These are phyloP conservation scores for Antheraea mylitta DNA, from an alignment of 1,140 invertebrate species.

Conservation along the genomic window DNA sequence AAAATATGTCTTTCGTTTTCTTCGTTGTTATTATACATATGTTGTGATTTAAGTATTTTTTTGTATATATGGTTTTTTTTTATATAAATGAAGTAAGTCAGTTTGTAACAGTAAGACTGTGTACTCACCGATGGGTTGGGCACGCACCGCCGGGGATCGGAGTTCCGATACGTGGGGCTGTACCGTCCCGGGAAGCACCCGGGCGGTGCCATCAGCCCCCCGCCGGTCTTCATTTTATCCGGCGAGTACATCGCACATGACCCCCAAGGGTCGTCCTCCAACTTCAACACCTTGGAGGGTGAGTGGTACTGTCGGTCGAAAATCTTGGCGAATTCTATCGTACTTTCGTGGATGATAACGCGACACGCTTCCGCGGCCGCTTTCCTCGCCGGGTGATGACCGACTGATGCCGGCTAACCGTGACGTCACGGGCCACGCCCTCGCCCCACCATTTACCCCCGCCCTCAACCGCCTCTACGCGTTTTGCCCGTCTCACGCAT, in stretches of 20 bases:
- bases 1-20: constrained; percentile 16
- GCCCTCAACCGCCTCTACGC: constrained; percentile 39
- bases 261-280: constrained; percentile 79
- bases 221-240: constrained; percentile 77
- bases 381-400: constrained; percentile 60
- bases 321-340: constrained; percentile 74
- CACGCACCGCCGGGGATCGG: constrained; percentile 72
- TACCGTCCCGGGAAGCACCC: constrained; percentile 75
- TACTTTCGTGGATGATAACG: constrained; percentile 57
- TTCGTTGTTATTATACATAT: not conserved
- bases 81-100: not conserved
- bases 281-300: constrained; percentile 78
- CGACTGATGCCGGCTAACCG: constrained; percentile 55
- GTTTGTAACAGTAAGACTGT: constrained; percentile 5
- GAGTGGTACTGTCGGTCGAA: constrained; percentile 79
- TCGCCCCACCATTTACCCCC: constrained; percentile 47
- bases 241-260: constrained; percentile 78
- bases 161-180: constrained; percentile 74
- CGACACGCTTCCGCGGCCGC: constrained; percentile 66
- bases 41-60: not conserved
- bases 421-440: constrained; percentile 72
- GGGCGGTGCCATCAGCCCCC: constrained; percentile 73
- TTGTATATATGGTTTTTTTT: not conserved
- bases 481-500: constrained; percentile 56
- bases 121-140: constrained; percentile 76